These are phyloP conservation scores for Ceraclea dissimilis DNA, from an alignment of 2,888 invertebrate genomes.

Conservation along the genomic window DNA sequence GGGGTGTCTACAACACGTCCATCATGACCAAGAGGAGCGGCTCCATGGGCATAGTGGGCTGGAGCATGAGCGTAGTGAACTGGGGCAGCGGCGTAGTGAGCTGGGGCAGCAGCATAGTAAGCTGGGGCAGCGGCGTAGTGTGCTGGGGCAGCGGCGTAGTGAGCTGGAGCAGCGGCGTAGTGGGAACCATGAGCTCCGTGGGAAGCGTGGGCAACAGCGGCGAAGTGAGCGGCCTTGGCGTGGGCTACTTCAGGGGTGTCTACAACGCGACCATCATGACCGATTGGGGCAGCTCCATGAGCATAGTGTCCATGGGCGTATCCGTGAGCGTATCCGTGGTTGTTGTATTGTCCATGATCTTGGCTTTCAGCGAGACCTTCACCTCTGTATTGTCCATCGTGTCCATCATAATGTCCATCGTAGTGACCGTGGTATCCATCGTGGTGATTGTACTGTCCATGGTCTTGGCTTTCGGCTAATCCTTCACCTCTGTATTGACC, in stretches of 20 bases:
- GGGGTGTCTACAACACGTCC: conserved; percentile 3
- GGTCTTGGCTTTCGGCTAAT: conserved; percentile 1
- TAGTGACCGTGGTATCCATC: background rate
- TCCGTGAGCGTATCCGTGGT: background rate
- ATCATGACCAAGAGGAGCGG: conserved; percentile 1
- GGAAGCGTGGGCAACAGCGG: conserved; percentile 14
- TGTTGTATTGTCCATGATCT: background rate
- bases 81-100: conserved; percentile 6
- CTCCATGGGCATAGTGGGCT: conserved; percentile 7
- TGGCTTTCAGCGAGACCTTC: conserved; percentile 3
- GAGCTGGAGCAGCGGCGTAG: background rate
- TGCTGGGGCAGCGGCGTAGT: background rate
- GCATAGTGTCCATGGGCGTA: conserved; percentile 5
- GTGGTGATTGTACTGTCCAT: background rate
- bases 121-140: conserved; percentile 12
- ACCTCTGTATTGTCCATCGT: conserved; percentile 1
- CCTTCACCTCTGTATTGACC: background rate
- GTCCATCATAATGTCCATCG: background rate
- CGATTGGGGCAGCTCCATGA: conserved; percentile 25
- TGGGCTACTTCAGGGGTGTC: conserved; percentile 29
- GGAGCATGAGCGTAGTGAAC: conserved; percentile 12
- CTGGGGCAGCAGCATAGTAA: conserved; percentile 6
- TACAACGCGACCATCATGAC: conserved; percentile 48
- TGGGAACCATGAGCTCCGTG: conserved; percentile 3
- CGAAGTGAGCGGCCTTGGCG: conserved; percentile 33